Base-by-base conservation (phyloP, 1,140 invertebrate species). In the Chelonus insularis region DNA sequence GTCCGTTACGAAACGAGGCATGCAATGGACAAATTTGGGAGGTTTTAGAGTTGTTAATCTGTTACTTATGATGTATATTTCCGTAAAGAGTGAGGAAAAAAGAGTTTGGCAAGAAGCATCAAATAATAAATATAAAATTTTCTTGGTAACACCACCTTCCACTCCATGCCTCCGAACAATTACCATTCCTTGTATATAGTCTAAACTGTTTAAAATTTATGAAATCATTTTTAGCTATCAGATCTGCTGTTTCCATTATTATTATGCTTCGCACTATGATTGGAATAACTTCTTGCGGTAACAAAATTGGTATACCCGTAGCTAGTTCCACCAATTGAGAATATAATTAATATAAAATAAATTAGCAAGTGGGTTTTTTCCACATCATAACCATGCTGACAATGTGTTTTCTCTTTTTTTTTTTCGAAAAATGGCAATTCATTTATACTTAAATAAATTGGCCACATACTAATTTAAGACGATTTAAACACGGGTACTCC, bases 381-480 rank as follows among this genome's bases (percentile, higher is more conserved):
- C 57, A 20, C 50, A 60, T 45, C 57, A 60, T n/a, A 60, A 1
- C 0, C 45, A 23, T 1, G 14, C 8, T 2, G 51, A 4, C 1
- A 60, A 18, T 2, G 48, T 50, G 20, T 60, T 60, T 32, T 60
- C 45, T 37, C 18, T 50, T 12, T 51, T 50, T 16, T 34, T 59
- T 50, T 11, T 3, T 59, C 9, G n/a, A n/a, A n/a, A 32, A 59
- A 48, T 4, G 57, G 57, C 11, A 59, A 20, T 59, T 59, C 57
- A 23, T 59, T 57, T 9, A 57, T 57, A n/a, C 14, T 43, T 18
- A 41, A 43, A 11, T 41, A 57, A 9, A 57, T 9, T n/a, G 36
- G 34, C 36, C 36, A 57, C 14, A 39, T 23, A 16, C 47, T 29
- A 7, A 50, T 50, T 21, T 50, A 1, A 29, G 18, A 21, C 1